phyloP scores from a whole-genome alignment of 1,140 invertebrate species.

The Megalonaias nervosa region DNA sequence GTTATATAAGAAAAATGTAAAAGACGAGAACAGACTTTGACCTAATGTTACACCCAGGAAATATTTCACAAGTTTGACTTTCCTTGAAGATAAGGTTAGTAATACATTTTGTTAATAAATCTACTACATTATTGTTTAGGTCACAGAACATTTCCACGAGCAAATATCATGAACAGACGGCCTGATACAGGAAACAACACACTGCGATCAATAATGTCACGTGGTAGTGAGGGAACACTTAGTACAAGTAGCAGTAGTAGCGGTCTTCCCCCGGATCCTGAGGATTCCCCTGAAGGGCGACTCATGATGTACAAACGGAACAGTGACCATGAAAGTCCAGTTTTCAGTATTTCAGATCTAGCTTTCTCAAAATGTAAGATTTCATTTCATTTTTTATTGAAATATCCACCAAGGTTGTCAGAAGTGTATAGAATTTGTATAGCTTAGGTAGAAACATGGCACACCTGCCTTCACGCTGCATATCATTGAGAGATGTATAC shows the following conservation, averaged over 20 bases:
- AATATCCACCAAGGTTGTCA: background rate
- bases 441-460: background rate
- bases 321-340: conserved; percentile 52
- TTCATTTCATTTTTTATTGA: background rate
- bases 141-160: conserved; percentile 58
- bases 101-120: no score
- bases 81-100: no score
- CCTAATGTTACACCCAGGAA: no score
- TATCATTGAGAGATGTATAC: background rate
- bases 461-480: background rate
- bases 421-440: background rate
- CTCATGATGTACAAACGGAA: conserved; percentile 43
- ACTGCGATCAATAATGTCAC: conserved; percentile 52
- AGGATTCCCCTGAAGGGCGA: conserved; percentile 64
- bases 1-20: no score
- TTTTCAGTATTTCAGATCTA: conserved; percentile 45
- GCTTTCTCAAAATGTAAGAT: conserved; percentile 64
- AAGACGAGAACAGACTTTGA: no score
- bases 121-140: conserved; percentile 1
- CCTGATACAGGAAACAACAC: conserved; percentile 47
- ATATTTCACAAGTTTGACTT: no score
- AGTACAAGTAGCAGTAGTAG: conserved; percentile 65
- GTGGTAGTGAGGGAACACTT: conserved; percentile 61
- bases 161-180: conserved; percentile 41
- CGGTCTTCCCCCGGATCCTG: conserved; percentile 59